Conservation (phyloP, 2,888 invertebrate species). For the Zele albiditarsus region DNA sequence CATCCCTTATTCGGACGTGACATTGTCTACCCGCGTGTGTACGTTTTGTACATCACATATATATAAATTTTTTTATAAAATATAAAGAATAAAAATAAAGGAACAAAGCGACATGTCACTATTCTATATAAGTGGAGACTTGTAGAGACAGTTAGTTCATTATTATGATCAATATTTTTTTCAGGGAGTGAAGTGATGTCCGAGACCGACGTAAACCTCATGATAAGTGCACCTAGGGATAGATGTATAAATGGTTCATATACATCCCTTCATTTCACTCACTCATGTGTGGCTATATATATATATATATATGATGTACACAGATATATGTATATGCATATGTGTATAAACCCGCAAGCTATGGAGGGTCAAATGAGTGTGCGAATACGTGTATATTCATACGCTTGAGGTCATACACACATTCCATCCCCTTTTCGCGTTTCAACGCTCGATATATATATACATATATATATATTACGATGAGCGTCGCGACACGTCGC, state of each 20-base stretch:
- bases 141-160: not conserved
- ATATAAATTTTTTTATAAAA: not conserved
- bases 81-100: slow-evolving; percentile 19
- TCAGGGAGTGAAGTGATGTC: slow-evolving; percentile 14
- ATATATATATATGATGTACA: no score
- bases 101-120: slow-evolving; percentile 35
- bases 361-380: slow-evolving; percentile 26
- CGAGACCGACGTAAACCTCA: slow-evolving; percentile 20
- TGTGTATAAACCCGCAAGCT: not conserved
- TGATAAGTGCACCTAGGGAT: slow-evolving; percentile 19
- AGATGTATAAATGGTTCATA: not conserved
- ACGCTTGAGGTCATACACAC: slow-evolving; percentile 29
- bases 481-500: slow-evolving; percentile 37
- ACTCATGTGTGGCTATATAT: not conserved
- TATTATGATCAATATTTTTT: not conserved
- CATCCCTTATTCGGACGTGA: slow-evolving; percentile 25
- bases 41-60: not conserved
- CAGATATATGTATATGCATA: not conserved
- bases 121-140: not conserved
- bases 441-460: not conserved
- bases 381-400: slow-evolving; percentile 23
- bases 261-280: not conserved
- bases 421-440: slow-evolving; percentile 3
- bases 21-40: slow-evolving; percentile 20
- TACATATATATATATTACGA: slow-evolving; percentile 29